Conservation (phyloP, 1,140 invertebrate genomes). For the Papilio polytes region DNA sequence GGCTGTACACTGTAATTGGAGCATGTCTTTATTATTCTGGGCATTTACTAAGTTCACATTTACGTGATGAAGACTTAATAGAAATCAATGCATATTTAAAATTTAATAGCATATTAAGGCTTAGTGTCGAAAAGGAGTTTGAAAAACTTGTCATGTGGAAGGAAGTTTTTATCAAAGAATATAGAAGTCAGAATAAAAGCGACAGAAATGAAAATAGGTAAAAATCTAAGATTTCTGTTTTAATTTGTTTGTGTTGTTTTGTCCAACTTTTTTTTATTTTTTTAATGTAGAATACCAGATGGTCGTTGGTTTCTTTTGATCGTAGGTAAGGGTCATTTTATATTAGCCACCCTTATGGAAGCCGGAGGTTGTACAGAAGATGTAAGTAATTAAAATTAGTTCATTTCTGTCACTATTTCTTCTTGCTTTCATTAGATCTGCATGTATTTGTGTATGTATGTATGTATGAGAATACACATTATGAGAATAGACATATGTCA, state of each 20-base stretch:
- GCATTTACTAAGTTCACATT: slow-evolving; percentile 89
- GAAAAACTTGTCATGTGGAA: slow-evolving; percentile 91
- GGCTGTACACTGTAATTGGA: slow-evolving; percentile 90
- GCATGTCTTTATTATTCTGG: slow-evolving; percentile 89
- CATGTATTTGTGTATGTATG: too few relatives aligned
- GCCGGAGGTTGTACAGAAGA: slow-evolving; percentile 84
- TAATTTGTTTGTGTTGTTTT: slow-evolving; percentile 29
- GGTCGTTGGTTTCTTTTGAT: slow-evolving; percentile 88
- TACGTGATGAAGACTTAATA: slow-evolving; percentile 88
- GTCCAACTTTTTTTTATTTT: slow-evolving; percentile 41
- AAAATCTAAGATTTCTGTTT: slow-evolving; percentile 8
- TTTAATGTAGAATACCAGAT: slow-evolving; percentile 78
- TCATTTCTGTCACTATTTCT: slow-evolving; percentile 27
- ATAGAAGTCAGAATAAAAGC: slow-evolving; percentile 65
- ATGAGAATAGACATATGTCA: too few relatives aligned
- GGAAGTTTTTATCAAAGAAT: slow-evolving; percentile 86
- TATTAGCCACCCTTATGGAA: slow-evolving; percentile 89
- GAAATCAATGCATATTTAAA: slow-evolving; percentile 89
- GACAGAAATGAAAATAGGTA: slow-evolving; percentile 73
- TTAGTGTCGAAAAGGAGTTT: slow-evolving; percentile 86
- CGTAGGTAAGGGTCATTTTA: slow-evolving; percentile 89
- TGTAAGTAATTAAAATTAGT: slow-evolving; percentile 56
- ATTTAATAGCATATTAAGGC: slow-evolving; percentile 87
- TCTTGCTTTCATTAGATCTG: slow-evolving; percentile 3
- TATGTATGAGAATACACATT: too few relatives aligned